Base-by-base conservation (phyloP, 2,797 vertebrate genomes). In the Micromesistius poutassou region DNA sequence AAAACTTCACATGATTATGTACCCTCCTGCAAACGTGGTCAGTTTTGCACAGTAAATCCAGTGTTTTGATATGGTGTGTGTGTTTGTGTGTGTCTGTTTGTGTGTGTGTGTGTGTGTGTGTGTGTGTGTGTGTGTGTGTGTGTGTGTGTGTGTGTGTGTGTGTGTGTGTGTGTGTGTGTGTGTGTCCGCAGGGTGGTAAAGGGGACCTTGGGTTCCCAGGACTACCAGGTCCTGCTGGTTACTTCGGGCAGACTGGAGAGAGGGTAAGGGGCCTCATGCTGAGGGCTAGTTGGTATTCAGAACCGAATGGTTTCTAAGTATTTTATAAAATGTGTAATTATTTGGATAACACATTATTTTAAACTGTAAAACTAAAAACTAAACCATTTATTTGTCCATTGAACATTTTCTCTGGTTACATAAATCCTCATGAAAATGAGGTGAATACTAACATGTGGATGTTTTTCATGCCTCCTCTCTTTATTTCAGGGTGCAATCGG, bases 181-280 rank as follows among this genome's bases (percentile, higher is more conserved):
- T 84, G 72, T 90, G 90, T 92, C 89, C 28, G 81, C 91, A 99
- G 98, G 97, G 98, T 80, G 42, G 90, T 78, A 93, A 92, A 88
- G 97, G 97, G n/a, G 93, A 94, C 85, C 94, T 91, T 28, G 98
- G 98, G 46, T 93, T 97, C 83, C 95, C 96, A 72, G 98, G 98
- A 88, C 90, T 97, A 79, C 96, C 98, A 73, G 98, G 98, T 7
- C 95, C 96, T 36, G 91, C 95, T 86, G 98, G 98, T 70, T 94
- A 96, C 76, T 91, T 85, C 78, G 98, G 98, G 75, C 89, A 93
- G 88, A 95, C 94, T 87, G 98, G 98, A 75, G 96, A 97, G 86
- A 93, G 96, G 95, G 98, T 99, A 94, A 96, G 95, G 79, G 22
- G 5, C 70, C 19, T 6, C 55, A 30, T 50, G 46, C 16, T 22